Base-by-base conservation (phyloP, 2,888 invertebrate species). In the Spodoptera littoralis region DNA sequence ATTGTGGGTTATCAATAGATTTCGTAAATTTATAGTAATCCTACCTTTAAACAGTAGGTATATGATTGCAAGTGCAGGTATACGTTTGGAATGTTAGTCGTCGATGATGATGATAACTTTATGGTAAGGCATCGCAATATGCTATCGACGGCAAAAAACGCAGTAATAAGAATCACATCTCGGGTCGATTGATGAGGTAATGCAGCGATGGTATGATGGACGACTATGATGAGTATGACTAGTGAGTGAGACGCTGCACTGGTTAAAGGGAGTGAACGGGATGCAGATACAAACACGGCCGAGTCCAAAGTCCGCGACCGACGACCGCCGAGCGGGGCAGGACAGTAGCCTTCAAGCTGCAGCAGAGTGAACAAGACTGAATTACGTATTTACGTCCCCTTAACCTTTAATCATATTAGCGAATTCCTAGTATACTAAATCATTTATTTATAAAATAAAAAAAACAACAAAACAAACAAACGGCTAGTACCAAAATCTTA, bases 241-340 rank as follows among this genome's bases (percentile, higher is more conserved):
- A 75, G 82, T 63, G 84, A 84, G 81, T 72, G 76, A 82, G 82
- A 85, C 75, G 72, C 58, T 70, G 60, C 60, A 54, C 58, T 62
- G 66, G 62, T 79, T 75, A 71, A 73, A 77, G 78, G 76, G 90
- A 85, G 86, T 65, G 85, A 92, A 87, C 81, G 89, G 85, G 92
- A 92, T 83, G 84, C 82, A 84, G 79, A 86, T 88, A 92, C 83
- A 88, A 92, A 90, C 89, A 74, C 59, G 90, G 80, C 84, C 82
- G 84, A 85, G 91, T 92, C 88, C 90, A 92, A 93, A 93, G 92
- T 93, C 91, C 92, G 83, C 84, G 79, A 83, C 77, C 84, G 88
- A 81, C 83, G 80, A 53, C 36, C 83, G 79, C 82, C 81, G 70
- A 85, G 79, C 87, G 57, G 54, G 70, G 64, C 75, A 87, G 88